These are phyloP conservation scores for Vireo altiloquus DNA, from an alignment of 2,113 vertebrate species.

Conservation along the genomic window DNA sequence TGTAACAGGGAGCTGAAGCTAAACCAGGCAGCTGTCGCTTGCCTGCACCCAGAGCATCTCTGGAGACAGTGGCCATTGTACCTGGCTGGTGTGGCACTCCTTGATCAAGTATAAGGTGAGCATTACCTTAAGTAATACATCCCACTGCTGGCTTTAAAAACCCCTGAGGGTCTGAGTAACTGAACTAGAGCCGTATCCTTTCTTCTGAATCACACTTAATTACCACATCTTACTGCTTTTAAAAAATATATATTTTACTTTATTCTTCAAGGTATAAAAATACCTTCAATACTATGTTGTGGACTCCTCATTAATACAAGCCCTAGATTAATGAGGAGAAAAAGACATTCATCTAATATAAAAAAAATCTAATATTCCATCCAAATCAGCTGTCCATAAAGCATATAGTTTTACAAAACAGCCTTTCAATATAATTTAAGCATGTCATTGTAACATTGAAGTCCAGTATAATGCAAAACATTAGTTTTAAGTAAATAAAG, in stretches of 20 bases:
- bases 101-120: not conserved
- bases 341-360: not conserved
- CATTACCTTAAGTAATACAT: not conserved
- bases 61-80: not conserved
- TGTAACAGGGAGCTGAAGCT: not conserved
- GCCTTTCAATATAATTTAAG: not conserved
- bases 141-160: not conserved
- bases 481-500: constrained; percentile 21
- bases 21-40: not conserved
- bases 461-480: not conserved
- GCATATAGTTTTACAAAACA: not conserved
- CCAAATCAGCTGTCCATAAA: not conserved
- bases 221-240: not conserved
- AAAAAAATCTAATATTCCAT: not conserved
- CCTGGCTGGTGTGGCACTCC: not conserved
- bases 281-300: not conserved
- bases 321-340: not conserved
- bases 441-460: not conserved
- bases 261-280: not conserved
- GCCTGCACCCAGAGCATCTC: not conserved
- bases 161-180: not conserved
- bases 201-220: not conserved
- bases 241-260: not conserved
- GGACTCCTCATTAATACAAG: not conserved
- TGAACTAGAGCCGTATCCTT: not conserved